Base-by-base conservation (phyloP, 1,140 invertebrate genomes). In the Mycetomoellerius zeteki region DNA sequence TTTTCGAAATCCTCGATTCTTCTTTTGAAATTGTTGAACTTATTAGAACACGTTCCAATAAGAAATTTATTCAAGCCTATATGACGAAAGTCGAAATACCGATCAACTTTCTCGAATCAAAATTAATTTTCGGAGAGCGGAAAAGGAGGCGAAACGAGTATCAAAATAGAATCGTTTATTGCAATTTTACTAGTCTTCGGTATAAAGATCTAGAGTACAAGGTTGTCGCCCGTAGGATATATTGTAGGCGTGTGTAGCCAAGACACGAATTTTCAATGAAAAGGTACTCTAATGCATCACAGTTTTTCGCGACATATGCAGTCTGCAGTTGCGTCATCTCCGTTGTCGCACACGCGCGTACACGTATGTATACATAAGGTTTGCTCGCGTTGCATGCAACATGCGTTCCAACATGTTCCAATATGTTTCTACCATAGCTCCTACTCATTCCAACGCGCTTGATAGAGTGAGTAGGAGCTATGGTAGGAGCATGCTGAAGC, bases 141-240 rank as follows among this genome's bases (percentile, higher is more conserved):
- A 12, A n/a, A 67, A 76, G 52, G 24, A 76, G 27, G 12, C 75
- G 37, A 64, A 86, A 78, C 56, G 21, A 21, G 52, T 90, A 89
- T 80, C 86, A 91, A 92, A 89, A 89, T 91, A 90, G 89, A 90
- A 90, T 84, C 54, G 85, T 82, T 90, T 89, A 87, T 91, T 82
- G 86, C 52, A 81, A 89, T 71, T 73, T 88, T 62, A 67, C 78
- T 91, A 86, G 43, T 33, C 56, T 73, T 86, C 77, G 27, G 64
- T 91, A 86, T 85, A 91, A 90, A 89, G 78, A 76, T 72, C 65
- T 72, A 88, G 80, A 73, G 43, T 89, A 72, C 71, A 86, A 43
- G 50, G 47, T 73, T 50, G 30, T 50, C 24, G 56, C 19, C 37
- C 47, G 30, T 84, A 73, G n/a, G 47, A 73, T 43, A 43, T 43